Evolutionary conservation across 2,888 invertebrate species (phyloP), one percentile per base, ranked within the genome.

Genomic region (Villa cingulata): DNA sequence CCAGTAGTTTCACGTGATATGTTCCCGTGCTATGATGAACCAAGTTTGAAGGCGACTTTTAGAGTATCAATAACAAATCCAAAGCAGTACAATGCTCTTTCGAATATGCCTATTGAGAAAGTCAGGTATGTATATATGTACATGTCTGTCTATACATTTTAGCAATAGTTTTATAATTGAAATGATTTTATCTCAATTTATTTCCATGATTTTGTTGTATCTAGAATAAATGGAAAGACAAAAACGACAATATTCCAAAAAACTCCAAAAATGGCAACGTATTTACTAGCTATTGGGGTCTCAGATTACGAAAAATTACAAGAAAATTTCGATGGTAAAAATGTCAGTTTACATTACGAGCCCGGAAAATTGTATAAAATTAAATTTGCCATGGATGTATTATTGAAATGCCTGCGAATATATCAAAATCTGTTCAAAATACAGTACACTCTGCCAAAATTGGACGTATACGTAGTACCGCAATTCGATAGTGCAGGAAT

Each of bases 1-100:
- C 73, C 78, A 0, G 74, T 74, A 1, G 70, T 70, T 39, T 77
- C 79, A 1, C 72, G 80, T 3, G 66, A 70, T 15, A 78, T 77
- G 0, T 81, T 82, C 60, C 83, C 83, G 0, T 82, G 82, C 57
- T 82, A 76, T 59, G 83, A 83, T 52, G 81, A 83, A 58, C 82
- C 83, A 0, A 67, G 65, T 0, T 58, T 74, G 17, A 83, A 82
- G 56, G 80, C 83, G 1, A 61, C 64, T 4, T 82, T 81, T 60
- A 65, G 72, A 14, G 71, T 81, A 15, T 72, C 70, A 4, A 72
- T 81, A 45, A 74, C 66, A 32, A 72, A 78, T 15, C 69, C 71
- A 2, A 48, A 51, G 0, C 51, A 48, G 1, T 61, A 59, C 12
- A 23, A 16, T 1, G 61, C 58, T 2, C 43, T 66, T 16, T 62